Base-by-base conservation (phyloP, 2,888 invertebrate genomes). In the Steinernema hermaphroditum region DNA sequence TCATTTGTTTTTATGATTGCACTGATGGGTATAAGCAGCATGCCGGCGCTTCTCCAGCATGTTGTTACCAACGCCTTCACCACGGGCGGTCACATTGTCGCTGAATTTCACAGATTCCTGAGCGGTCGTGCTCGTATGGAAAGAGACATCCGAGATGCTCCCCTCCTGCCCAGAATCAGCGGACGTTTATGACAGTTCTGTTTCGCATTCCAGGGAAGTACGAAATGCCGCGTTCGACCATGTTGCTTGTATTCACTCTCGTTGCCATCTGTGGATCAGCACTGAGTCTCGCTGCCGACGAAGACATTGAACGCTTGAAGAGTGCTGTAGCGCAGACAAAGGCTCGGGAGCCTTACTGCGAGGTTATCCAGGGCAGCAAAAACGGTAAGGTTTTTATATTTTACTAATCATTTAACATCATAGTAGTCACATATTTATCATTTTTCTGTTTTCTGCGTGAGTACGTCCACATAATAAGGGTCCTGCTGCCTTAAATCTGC, bases 1-100 rank as follows among this genome's bases (percentile, higher is more conserved):
- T 29, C 32, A 62, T 62, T 32, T 62, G 62, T 62, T 62, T 62
- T 62, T 62, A 62, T 62, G 62, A 32, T 29, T 29, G 34, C 16
- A 16, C 27, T 12, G 24, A 19, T 50, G 50, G 50, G 50, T 50
- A 50, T 22, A 50, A 50, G 50, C 2, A 50, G 22, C 24, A 22
- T 22, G 12, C 2, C 50, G 6, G n/a, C 46, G 16, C 46, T 12
- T 6, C 46, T 2, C 46, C 16, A 9, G 16, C 9, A n/a, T 46
- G 9, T 46, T 46, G 9, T 16, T 46, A 46, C 16, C 46, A 46
- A 46, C 46, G 16, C 46, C 46, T 8, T 54, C 54, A 54, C 24
- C 16, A 54, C 54, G 62, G 27, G 12, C n/a, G n/a, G n/a, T n/a
- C n/a, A n/a, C 27, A 22, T 32, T 14, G 16, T 62, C 19, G 29